phyloP scores from a whole-genome alignment of 2,888 invertebrate genomes.

The Lasioglossum calceatum region DNA sequence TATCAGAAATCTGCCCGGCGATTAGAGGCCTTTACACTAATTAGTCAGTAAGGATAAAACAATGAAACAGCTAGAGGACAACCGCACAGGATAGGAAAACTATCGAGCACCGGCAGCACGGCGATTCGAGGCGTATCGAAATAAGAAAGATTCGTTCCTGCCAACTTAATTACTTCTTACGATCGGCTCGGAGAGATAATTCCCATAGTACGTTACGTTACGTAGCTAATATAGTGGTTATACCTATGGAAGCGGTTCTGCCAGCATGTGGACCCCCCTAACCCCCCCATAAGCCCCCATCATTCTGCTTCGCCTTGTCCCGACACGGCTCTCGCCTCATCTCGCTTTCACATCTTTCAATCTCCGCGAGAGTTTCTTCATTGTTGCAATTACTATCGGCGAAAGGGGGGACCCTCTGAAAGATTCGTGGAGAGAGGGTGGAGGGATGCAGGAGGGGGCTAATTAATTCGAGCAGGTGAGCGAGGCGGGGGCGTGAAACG shows the following conservation, averaged over 20 bases:
- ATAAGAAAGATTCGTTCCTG: constrained; percentile 34
- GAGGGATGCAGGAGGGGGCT: not conserved
- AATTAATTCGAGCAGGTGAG: constrained; percentile 36
- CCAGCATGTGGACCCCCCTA: not conserved
- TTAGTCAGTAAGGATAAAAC: not conserved
- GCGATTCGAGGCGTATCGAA: constrained; percentile 14
- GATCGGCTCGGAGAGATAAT: constrained; percentile 45
- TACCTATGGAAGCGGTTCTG: constrained; percentile 19
- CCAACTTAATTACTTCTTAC: constrained; percentile 53
- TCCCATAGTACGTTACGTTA: constrained; percentile 27
- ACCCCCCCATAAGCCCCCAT: not conserved
- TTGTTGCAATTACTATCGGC: constrained; percentile 28
- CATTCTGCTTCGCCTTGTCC: not conserved
- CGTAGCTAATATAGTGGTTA: constrained; percentile 30
- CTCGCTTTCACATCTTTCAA: constrained; percentile 34
- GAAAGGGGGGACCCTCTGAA: not conserved
- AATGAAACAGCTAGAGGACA: not conserved
- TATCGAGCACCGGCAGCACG: not conserved
- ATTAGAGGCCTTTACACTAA: not conserved
- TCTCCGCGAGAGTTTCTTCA: constrained; percentile 18
- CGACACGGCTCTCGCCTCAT: constrained; percentile 23
- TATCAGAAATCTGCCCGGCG: not conserved
- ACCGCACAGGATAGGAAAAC: not conserved
- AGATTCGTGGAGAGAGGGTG: not conserved
- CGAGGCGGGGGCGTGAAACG: constrained; percentile 58